Conservation (phyloP, 1,140 invertebrate species). For the Oedothorax gibbosus region DNA sequence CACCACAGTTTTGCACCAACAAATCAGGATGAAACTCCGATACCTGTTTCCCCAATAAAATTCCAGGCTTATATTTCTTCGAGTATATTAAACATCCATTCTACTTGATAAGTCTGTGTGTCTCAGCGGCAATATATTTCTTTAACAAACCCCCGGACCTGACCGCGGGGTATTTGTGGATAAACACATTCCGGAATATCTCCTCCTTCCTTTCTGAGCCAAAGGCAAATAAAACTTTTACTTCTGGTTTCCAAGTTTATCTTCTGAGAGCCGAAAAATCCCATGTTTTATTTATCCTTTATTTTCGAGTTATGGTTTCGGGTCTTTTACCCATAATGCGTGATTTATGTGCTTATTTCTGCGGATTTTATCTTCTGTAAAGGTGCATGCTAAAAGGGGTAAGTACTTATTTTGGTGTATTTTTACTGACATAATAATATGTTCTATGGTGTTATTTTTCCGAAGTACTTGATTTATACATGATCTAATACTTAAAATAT, state of each 20-base stretch:
- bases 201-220: slow-evolving; percentile 21
- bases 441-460: no score
- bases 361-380: neutral
- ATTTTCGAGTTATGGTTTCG: slow-evolving; percentile 21
- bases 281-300: slow-evolving; percentile 54
- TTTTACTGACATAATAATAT: neutral
- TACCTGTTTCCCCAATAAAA: no score
- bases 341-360: slow-evolving; percentile 46
- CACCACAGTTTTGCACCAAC: no score
- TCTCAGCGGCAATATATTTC: slow-evolving; percentile 44
- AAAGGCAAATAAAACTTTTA: slow-evolving; percentile 53
- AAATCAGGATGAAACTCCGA: no score
- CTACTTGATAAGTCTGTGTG: slow-evolving; percentile 27
- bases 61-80: no score
- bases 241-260: slow-evolving; percentile 43
- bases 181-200: slow-evolving; percentile 47
- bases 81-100: slow-evolving; percentile 1
- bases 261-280: neutral
- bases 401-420: slow-evolving; percentile 7
- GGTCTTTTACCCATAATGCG: slow-evolving; percentile 5
- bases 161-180: slow-evolving; percentile 36
- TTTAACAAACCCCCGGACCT: slow-evolving; percentile 35
- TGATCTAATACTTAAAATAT: no score
- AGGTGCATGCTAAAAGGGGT: neutral
- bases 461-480: no score